Evolutionary conservation across 2,113 vertebrate genomes (phyloP), one percentile per base, ranked within the genome.

Genomic region (Halcyon malimbica): DNA sequence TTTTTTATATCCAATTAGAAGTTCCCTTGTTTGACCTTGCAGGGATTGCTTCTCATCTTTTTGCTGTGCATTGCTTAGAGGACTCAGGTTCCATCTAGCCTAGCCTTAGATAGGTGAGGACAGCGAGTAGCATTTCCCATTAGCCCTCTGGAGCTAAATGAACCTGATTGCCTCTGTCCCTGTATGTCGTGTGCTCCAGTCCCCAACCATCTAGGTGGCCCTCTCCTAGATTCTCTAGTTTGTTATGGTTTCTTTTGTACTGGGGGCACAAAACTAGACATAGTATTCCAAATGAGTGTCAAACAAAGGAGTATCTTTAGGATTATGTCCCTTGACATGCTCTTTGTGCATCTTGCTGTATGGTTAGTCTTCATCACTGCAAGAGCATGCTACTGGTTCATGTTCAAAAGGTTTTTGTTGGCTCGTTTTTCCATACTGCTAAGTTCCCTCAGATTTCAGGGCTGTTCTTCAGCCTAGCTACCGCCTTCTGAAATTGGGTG

Each of bases 281-380:
- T 8, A 12, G 13, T 48, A 65, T 82, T 74, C 60, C 37, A 70
- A 48, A 29, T 10, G 25, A 65, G 19, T 21, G 11, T 65, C 50
- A 51, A 56, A 29, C 44, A 29, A 88, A 59, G 16, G 29, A 51
- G 2, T 39, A 15, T 78, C 56, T 65, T 51, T 31, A 19, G 0
- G 0, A 42, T 67, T 53, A 53, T 26, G 78, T 88, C 0, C 1
- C 29, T 82, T 75, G 41, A 25, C 2, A 0, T 28, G 35, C 6
- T 26, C 0, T 1, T 77, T 81, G 17, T 48, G 11, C 37, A 13
- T 81, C 69, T n/a, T 76, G 21, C 26, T 77, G 5, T 24, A 1
- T 13, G 13, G 17, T 53, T 80, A 44, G 37, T 18, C 46, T 44
- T 63, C n/a, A 1, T 67, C 0, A 0, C 77, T 73, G 46, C 53